A percentile compares a stretch with the other conserved stretches of the same genome.
Evolutionary conservation across 37 sponge, comb jelly and placozoan species (phyloP).

Genomic region (Beroe forskalii): DNA sequence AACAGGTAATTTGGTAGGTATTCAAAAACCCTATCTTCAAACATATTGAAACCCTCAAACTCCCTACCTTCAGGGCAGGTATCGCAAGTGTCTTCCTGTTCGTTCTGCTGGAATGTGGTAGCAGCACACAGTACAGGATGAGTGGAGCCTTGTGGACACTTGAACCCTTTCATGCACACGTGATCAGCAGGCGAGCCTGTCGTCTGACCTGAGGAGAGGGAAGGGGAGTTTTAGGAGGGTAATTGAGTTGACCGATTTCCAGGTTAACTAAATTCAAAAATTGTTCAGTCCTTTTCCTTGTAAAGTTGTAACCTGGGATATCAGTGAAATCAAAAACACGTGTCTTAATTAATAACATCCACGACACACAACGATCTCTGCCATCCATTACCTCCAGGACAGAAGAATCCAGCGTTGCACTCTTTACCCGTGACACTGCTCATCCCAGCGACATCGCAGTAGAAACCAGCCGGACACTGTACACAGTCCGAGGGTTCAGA

Average conservation of each 20-base stretch:
- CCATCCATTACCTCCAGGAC: no score
- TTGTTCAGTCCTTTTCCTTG: no score
- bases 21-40: no score
- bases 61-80: slow-evolving; percentile 45
- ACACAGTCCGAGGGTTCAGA: slow-evolving; percentile 16
- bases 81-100: background rate
- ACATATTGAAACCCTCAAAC: no score
- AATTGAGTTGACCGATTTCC: no score
- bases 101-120: slow-evolving; percentile 10
- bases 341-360: no score
- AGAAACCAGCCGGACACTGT: slow-evolving; percentile 62
- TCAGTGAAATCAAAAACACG: no score
- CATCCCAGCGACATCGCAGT: slow-evolving; percentile 28
- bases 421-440: background rate
- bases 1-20: no score
- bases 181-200: background rate
- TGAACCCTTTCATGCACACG: slow-evolving; percentile 36
- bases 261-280: no score
- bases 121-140: slow-evolving; percentile 3
- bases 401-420: slow-evolving; percentile 64
- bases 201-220: background rate
- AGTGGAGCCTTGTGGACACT: slow-evolving; percentile 39
- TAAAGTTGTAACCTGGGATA: no score
- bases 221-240: no score
- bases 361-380: no score